Percentiles rank a stretch among this genome's conserved stretches.
Conservation (phyloP, 2,113 vertebrate species). For the Stigmatopora nigra region DNA sequence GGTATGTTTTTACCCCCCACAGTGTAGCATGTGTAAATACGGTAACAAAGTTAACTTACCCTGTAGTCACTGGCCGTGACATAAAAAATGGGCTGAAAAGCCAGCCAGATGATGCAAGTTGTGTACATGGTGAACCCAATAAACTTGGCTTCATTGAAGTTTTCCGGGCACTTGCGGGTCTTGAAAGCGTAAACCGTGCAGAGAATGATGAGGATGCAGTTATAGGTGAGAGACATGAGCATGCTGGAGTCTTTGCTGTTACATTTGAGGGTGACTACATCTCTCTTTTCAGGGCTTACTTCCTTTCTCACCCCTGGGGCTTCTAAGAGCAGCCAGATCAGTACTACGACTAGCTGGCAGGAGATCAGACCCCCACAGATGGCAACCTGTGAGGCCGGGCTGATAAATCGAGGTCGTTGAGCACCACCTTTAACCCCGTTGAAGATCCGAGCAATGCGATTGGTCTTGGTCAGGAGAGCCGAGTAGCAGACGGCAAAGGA, state of each 20-base stretch:
- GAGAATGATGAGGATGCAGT: conserved; percentile 91
- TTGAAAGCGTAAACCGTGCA: conserved; percentile 99
- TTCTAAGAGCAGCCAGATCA: conserved; percentile 90
- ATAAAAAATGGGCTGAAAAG: conserved; percentile 98
- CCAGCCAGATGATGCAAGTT: conserved; percentile 99
- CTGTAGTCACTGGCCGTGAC: conserved; percentile 97
- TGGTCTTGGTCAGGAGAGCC: conserved; percentile 94
- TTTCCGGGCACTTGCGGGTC: conserved; percentile 97
- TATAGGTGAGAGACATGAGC: conserved; percentile 93
- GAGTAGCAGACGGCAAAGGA: conserved; percentile 97
- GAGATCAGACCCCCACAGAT: conserved; percentile 93
- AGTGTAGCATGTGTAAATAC: not conserved
- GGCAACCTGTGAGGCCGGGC: conserved; percentile 90
- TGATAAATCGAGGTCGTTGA: conserved; percentile 91
- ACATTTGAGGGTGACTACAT: conserved; percentile 92
- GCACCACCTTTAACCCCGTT: conserved; percentile 88
- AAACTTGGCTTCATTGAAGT: conserved; percentile 99
- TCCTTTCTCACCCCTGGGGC: conserved; percentile 89
- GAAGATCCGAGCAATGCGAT: conserved; percentile 94
- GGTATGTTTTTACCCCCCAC: not conserved
- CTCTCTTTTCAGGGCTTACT: conserved; percentile 82
- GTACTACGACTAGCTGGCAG: conserved; percentile 86
- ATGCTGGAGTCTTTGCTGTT: conserved; percentile 94
- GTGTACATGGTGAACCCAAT: conserved; percentile 99
- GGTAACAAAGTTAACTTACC: conserved; percentile 69